These are phyloP conservation scores for Sabatieria punctata DNA, from an alignment of 2,888 invertebrate genomes.

Conservation along the genomic window DNA sequence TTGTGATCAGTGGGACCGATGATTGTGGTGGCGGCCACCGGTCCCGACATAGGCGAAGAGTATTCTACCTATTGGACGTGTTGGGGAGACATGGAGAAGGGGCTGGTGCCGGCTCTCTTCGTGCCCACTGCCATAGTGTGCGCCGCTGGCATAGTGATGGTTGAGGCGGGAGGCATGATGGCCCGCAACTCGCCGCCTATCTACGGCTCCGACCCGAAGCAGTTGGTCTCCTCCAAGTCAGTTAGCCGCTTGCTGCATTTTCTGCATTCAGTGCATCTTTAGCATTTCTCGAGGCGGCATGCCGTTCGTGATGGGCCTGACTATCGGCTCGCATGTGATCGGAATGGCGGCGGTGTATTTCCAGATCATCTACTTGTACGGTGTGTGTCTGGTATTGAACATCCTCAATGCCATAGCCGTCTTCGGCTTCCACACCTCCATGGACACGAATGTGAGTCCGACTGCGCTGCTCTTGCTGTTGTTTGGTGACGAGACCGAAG, in stretches of 20 bases:
- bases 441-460: background rate
- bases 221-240: background rate
- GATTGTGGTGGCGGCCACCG: background rate
- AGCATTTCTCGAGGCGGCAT: conserved; percentile 8
- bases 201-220: background rate
- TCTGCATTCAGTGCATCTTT: too few relatives aligned
- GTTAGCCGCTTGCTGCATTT: too few relatives aligned
- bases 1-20: background rate
- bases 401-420: conserved; percentile 6
- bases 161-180: conserved; percentile 8
- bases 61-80: conserved; percentile 8
- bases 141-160: background rate
- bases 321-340: conserved; percentile 2
- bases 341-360: conserved; percentile 9
- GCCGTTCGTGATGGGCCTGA: conserved; percentile 5
- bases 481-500: background rate
- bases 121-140: conserved; percentile 1
- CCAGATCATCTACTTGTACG: conserved; percentile 8
- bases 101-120: background rate
- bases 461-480: background rate
- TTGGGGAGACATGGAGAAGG: conserved; percentile 5
- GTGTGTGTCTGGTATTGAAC: background rate
- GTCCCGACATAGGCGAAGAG: background rate
- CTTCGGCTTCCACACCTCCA: conserved; percentile 7
- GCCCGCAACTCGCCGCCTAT: background rate